Base-by-base conservation (phyloP, 2,797 vertebrate genomes). In the Silurus lanzhouensis region DNA sequence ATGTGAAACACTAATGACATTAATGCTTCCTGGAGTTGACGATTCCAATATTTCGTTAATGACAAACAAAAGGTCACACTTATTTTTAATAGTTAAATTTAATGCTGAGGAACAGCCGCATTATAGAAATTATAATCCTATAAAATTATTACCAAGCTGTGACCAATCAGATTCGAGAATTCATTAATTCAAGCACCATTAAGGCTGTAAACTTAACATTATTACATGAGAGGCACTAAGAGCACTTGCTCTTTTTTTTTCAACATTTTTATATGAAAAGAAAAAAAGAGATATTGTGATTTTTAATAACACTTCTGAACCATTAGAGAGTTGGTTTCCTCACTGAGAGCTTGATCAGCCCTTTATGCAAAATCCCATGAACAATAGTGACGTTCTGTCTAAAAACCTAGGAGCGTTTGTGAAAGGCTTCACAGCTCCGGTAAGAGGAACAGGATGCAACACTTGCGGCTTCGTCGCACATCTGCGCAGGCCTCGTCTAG, bases 231-330 rank as follows among this genome's bases (percentile, higher is more conserved):
- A 22, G 19, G 25, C 27, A 6, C 25, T 22, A 6, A 82, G 27
- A 20, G 25, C 8, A 70, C 19, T 70, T 67, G 55, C 31, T 61
- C 75, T 60, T 22, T 20, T n/a, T 60, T n/a, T 38, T n/a, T n/a
- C 20, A 0, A 79, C 1, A 61, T 22, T 38, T 57, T 57, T 44
- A 55, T 44, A 22, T 0, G 4, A 31, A 71, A 15, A 70, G 22
- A 5, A 44, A n/a, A 71, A 31, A 20, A 10, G n/a, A 17, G 19
- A 52, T 31, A 7, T 15, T 46, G 38, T 31, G n/a, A 14, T n/a
- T 74, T 83, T 61, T 83, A 64, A 31, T 14, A 38, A 75, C 71
- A 83, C 74, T 58, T 58, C n/a, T 76, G 15, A 76, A 76, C 25
- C n/a, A 27, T 76, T 13, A 13, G 55, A 19, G 75, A 20, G 17